These are phyloP conservation scores for Neoniphon sammara DNA, from an alignment of 2,797 vertebrate genomes.

Conservation along the genomic window DNA sequence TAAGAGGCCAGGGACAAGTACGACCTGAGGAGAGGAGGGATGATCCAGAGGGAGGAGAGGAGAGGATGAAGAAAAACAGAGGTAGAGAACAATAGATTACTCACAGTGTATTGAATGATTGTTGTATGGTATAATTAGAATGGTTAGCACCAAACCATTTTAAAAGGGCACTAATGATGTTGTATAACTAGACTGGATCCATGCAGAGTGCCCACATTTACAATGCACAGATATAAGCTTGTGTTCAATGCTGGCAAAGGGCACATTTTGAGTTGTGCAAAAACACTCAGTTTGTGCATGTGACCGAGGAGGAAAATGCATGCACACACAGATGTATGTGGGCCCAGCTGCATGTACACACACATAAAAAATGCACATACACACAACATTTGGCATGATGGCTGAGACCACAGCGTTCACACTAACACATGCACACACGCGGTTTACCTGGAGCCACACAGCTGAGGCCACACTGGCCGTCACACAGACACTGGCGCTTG, in stretches of 20 bases:
- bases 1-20: slow-evolving; percentile 85
- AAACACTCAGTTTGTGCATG: slow-evolving; percentile 34
- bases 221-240: slow-evolving; percentile 35
- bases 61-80: background rate
- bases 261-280: slow-evolving; percentile 11
- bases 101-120: slow-evolving; percentile 32
- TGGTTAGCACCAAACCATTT: slow-evolving; percentile 15
- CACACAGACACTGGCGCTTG: slow-evolving; percentile 86
- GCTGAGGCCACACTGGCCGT: slow-evolving; percentile 88
- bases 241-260: slow-evolving; percentile 32
- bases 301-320: slow-evolving; percentile 25
- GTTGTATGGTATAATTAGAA: slow-evolving; percentile 26
- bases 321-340: slow-evolving; percentile 45
- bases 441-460: slow-evolving; percentile 85
- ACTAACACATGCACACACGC: slow-evolving; percentile 55
- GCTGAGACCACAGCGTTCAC: slow-evolving; percentile 44
- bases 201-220: slow-evolving; percentile 39
- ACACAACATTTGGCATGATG: slow-evolving; percentile 29
- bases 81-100: slow-evolving; percentile 3
- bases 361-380: background rate
- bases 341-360: slow-evolving; percentile 57
- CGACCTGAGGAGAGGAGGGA: slow-evolving; percentile 74
- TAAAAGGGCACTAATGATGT: slow-evolving; percentile 54
- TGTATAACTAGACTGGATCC: slow-evolving; percentile 45
- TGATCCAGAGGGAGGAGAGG: slow-evolving; percentile 1